A percentile compares a stretch with the other conserved stretches of the same genome.
These are phyloP conservation scores for Eumaeus atala DNA, from an alignment of 1,140 invertebrate genomes.

Conservation along the genomic window DNA sequence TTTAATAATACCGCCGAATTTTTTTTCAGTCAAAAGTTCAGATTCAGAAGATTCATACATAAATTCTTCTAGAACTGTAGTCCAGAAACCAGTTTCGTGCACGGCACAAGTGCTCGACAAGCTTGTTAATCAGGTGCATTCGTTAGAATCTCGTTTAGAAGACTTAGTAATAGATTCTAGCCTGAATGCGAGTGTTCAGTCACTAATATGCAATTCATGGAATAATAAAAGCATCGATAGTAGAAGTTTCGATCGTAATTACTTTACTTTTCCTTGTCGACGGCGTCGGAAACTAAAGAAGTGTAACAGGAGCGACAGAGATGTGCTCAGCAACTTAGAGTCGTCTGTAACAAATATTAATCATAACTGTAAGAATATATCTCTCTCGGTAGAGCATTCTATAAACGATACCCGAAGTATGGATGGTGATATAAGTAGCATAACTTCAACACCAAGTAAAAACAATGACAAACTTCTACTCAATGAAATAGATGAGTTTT, in stretches of 20 bases:
- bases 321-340: constrained; percentile 48
- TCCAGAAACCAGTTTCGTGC: constrained; percentile 52
- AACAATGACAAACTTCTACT: constrained; percentile 65
- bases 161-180: constrained; percentile 52
- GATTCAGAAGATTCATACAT: constrained; percentile 71
- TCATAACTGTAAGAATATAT: constrained; percentile 15
- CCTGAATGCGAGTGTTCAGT: constrained; percentile 37
- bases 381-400: constrained; percentile 17
- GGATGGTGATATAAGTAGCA: constrained; percentile 64
- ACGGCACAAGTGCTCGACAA: constrained; percentile 76
- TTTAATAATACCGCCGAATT: constrained; percentile 83
- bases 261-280: constrained; percentile 56
- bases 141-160: constrained; percentile 76
- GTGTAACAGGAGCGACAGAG: constrained; percentile 30
- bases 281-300: constrained; percentile 42
- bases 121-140: constrained; percentile 77
- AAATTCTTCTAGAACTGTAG: constrained; percentile 49
- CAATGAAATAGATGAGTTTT: constrained; percentile 74
- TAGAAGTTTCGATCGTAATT: constrained; percentile 46
- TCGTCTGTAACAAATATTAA: constrained; percentile 27
- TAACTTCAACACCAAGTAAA: constrained; percentile 60
- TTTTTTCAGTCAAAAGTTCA: constrained; percentile 76
- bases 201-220: constrained; percentile 32
- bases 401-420: constrained; percentile 57
- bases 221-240: constrained; percentile 46